Conservation (phyloP, 2,797 vertebrate genomes). For the Numenius phaeopus region DNA sequence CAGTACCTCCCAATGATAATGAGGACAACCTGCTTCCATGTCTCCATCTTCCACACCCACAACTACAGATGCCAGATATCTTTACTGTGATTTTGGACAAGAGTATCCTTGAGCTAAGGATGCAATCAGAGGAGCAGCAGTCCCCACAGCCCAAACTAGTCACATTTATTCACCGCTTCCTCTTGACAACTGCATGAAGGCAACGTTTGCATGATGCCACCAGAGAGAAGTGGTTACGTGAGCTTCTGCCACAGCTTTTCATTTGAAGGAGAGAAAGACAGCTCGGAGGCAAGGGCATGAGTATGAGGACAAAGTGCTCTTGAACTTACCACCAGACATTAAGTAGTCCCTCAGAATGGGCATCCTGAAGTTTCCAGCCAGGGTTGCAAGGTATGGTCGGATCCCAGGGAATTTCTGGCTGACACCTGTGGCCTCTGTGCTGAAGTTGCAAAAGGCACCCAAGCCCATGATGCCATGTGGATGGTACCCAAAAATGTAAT, state of each 20-base stretch:
- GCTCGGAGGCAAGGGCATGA: background rate
- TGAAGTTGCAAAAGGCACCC: conserved; percentile 97
- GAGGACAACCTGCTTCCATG: background rate
- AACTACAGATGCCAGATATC: background rate
- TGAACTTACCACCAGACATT: conserved; percentile 93
- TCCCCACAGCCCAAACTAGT: background rate
- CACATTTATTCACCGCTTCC: background rate
- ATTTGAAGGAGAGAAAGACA: background rate
- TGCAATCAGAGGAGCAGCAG: background rate
- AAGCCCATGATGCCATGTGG: conserved; percentile 96
- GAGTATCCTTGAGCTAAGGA: background rate
- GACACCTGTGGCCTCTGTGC: conserved; percentile 94
- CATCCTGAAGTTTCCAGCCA: conserved; percentile 95
- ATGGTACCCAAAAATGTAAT: conserved; percentile 97
- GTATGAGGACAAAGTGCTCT: background rate
- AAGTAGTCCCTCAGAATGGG: conserved; percentile 95
- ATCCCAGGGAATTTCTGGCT: conserved; percentile 96
- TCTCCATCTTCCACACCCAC: background rate
- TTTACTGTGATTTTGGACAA: background rate
- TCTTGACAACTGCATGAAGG: background rate
- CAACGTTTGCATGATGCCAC: background rate
- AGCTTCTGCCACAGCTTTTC: background rate
- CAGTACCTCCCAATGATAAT: background rate
- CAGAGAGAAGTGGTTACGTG: background rate
- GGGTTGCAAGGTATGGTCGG: conserved; percentile 90